Conservation (phyloP, 1,140 invertebrate species). For the Idris sp. region DNA sequence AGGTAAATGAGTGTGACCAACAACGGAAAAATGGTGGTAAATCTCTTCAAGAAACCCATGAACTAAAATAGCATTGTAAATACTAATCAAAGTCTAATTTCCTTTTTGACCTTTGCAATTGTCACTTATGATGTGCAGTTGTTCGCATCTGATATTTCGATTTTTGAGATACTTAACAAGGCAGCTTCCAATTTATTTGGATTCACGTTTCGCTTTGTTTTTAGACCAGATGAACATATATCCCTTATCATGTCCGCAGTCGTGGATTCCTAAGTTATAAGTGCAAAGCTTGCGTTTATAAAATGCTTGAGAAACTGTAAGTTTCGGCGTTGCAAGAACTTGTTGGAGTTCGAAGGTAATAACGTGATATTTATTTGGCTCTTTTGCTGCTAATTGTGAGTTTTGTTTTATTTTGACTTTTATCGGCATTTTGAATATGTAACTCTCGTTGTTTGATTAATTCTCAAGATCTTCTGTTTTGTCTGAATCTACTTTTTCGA, state of each 20-base stretch:
- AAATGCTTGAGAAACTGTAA: constrained; percentile 8
- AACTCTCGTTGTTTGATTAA: not conserved
- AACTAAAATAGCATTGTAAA: not conserved
- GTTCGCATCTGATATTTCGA: not conserved
- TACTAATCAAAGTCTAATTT: constrained; percentile 3
- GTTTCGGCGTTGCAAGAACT: not conserved
- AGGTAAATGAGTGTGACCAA: constrained; percentile 9
- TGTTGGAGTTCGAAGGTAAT: constrained; percentile 1
- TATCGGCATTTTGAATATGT: not conserved
- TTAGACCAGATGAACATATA: constrained; percentile 5
- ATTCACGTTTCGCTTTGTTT: constrained; percentile 5
- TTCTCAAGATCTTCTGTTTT: not conserved
- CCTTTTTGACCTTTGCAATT: constrained; percentile 7
- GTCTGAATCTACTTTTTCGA: not conserved
- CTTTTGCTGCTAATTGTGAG: not conserved
- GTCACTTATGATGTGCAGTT: constrained; percentile 1
- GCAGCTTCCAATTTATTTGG: not conserved
- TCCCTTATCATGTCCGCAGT: not conserved
- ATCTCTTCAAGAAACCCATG: not conserved
- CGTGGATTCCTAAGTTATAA: constrained; percentile 5
- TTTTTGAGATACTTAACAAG: not conserved
- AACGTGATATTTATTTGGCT: constrained; percentile 2
- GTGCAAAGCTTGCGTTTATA: constrained; percentile 4
- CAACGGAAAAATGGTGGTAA: constrained; percentile 15
- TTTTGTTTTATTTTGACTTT: constrained; percentile 3